Conservation (phyloP, 2,797 vertebrate species). For the Cirrhinus molitorella region DNA sequence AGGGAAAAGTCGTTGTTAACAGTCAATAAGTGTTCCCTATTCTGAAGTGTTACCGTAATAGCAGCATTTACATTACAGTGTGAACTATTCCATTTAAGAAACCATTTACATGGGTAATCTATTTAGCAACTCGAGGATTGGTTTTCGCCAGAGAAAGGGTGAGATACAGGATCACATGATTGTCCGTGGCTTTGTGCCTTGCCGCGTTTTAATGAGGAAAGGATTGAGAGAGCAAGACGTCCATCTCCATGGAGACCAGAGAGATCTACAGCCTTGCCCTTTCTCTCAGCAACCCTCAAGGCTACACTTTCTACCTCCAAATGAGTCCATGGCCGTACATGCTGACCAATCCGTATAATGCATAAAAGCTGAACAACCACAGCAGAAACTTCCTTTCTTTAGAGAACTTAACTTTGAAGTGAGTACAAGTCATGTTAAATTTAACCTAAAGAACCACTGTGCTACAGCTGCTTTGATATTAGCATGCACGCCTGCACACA, state of each 20-base stretch:
- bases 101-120: not conserved
- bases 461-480: constrained; percentile 13
- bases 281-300: constrained; percentile 50
- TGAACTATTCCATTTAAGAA: not conserved
- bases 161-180: constrained; percentile 16
- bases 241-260: constrained; percentile 65
- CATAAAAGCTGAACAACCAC: not conserved
- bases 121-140: not conserved
- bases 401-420: not conserved
- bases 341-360: not conserved
- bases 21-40: too few relatives aligned
- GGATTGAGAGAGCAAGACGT: constrained; percentile 52
- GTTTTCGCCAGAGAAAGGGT: not conserved
- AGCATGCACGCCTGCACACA: constrained; percentile 5
- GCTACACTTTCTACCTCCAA: constrained; percentile 43
- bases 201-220: constrained; percentile 55
- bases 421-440: not conserved
- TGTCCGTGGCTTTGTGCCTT: constrained; percentile 23
- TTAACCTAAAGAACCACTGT: not conserved
- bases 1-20: too few relatives aligned
- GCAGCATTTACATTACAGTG: not conserved
- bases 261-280: constrained; percentile 50
- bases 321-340: not conserved
- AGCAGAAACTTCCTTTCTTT: not conserved
- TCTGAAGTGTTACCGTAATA: too few relatives aligned